Evolutionary conservation across 2,888 invertebrate species (phyloP), one percentile per base, ranked within the genome.

Genomic region (Aproaerema taeniolella): DNA sequence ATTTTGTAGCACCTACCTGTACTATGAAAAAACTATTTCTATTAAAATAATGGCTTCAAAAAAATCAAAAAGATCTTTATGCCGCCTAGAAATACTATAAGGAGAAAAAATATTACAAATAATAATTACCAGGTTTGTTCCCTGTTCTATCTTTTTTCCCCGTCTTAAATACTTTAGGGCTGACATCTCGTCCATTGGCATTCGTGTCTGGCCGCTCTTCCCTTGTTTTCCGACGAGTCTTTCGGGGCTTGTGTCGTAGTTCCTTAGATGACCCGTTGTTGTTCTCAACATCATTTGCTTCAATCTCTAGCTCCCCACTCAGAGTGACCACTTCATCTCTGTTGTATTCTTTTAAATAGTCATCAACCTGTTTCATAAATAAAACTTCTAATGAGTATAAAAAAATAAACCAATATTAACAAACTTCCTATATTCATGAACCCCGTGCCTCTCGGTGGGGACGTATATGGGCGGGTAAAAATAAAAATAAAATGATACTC

Each of bases 351-450:
- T 85, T 87, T 17, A 87, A 59, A 37, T 87, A 87, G 44, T 87
- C 87, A 45, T 87, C 87, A 30, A 87, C 87, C 85, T 82, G 53
- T n/a, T n/a, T n/a, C n/a, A n/a, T n/a, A n/a, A n/a, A n/a, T n/a
- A n/a, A n/a, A n/a, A n/a, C n/a, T n/a, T n/a, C n/a, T n/a, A n/a
- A n/a, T n/a, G 0, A 53, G 67, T n/a, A 5, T 41, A 9, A 20
- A 39, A 25, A 31, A 32, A 16, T n/a, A 14, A 31, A 5, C 20
- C 13, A 8, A 14, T 28, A 20, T n/a, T 26, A 17, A 20, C 11
- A 11, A 20, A 34, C 13, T 10, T n/a, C n/a, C n/a, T n/a, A n/a
- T n/a, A n/a, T n/a, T n/a, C n/a, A n/a, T n/a, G n/a, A n/a, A n/a
- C n/a, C n/a, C n/a, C n/a, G n/a, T n/a, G n/a, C n/a, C n/a, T n/a